A percentile compares a stretch with the other conserved stretches of the same genome.
Evolutionary conservation across 2,888 invertebrate genomes (phyloP).

Genomic region (Synergus laeviventris): DNA sequence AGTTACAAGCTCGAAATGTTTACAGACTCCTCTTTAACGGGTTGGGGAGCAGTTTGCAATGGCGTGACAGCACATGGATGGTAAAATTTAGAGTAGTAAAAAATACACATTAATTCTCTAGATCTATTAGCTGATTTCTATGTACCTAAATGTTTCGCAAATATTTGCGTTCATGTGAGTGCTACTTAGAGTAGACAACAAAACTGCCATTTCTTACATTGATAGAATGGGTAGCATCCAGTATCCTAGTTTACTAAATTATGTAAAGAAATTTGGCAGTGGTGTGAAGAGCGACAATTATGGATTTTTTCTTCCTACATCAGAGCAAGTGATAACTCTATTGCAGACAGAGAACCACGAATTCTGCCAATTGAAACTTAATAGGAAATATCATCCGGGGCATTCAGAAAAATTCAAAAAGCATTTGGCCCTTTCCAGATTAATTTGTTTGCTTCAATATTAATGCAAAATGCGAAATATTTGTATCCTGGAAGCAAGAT

Average conservation of each 20-base stretch:
- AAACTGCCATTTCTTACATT: neutral
- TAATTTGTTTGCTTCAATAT: slow-evolving; percentile 59
- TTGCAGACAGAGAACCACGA: too few species aligned
- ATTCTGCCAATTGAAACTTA: too few species aligned
- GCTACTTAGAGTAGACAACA: neutral
- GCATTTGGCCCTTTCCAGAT: slow-evolving; percentile 47
- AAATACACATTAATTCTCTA: too few species aligned
- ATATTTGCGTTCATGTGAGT: neutral
- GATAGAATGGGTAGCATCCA: neutral
- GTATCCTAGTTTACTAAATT: neutral
- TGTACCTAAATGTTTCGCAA: neutral
- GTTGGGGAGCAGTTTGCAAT: slow-evolving; percentile 51
- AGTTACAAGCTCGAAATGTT: slow-evolving; percentile 46
- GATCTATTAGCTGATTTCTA: slow-evolving; percentile 16
- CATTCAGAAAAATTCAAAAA: slow-evolving; percentile 44
- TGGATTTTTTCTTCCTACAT: slow-evolving; percentile 66
- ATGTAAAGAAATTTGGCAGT: slow-evolving; percentile 39
- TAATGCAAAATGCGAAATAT: slow-evolving; percentile 59
- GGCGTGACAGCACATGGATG: slow-evolving; percentile 22
- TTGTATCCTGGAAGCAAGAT: slow-evolving; percentile 58
- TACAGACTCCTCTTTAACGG: slow-evolving; percentile 52
- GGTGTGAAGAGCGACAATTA: slow-evolving; percentile 46
- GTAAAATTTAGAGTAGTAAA: too few species aligned
- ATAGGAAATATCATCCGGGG: too few species aligned
- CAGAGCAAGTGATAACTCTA: too few species aligned